Base-by-base conservation (phyloP, 2,113 vertebrate species). In the Cichladusa arquata region DNA sequence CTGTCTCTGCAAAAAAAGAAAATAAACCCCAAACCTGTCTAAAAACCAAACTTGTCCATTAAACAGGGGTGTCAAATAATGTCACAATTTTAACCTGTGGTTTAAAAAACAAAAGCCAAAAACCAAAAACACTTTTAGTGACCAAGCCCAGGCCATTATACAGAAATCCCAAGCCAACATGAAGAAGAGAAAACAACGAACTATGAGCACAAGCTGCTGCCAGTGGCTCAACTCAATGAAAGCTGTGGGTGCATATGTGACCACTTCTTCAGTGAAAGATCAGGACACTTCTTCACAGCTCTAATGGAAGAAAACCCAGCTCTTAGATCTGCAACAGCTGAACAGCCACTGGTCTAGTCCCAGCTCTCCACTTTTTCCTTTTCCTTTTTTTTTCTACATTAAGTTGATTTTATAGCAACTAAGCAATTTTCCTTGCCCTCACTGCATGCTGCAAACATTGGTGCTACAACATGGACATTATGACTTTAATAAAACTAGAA, bases 401-500 rank as follows among this genome's bases (percentile, higher is more conserved):
- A 80, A 79, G 19, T 40, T 67, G 58, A 76, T 34, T 81, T 70
- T 77, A 91, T 42, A 91, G 71, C 19, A 3, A 66, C 8, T 72
- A 38, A 90, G 69, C 14, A 22, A 54, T 62, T 94, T 93, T 92
- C 78, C 82, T 62, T 91, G 66, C 73, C 50, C 53, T 76, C 50
- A 88, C 16, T 9, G 87, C 38, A 50, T 31, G 69, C 91, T 95
- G 67, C 61, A 91, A 96, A 80, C 18, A 40, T 71, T 51, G 91
- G 93, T 81, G 62, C 94, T 88, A 70, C 47, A 86, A 81, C 93
- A 92, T 0, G 42, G 90, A 94, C 83, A 76, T 90, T 91, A 94
- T 57, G 72, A 92, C 93, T 96, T 97, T 95, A 97, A 97, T 97
- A 98, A 97, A 97, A 97, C 85, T 90, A 96, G 97, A 95, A 98